Conservation (phyloP, 2,888 invertebrate species). For the Mimumesa dahlbomi region DNA sequence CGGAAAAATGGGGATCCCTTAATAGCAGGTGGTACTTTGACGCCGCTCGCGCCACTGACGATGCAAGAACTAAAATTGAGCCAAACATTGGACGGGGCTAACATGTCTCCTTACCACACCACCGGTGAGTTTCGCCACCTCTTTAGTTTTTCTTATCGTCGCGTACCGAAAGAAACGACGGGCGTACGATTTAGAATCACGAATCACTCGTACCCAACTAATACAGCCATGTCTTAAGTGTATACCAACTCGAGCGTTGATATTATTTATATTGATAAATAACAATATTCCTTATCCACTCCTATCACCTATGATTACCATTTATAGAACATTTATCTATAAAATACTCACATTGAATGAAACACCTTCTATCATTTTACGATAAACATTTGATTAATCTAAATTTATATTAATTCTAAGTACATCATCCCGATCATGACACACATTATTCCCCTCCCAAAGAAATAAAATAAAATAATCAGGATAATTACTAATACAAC, state of each 20-base stretch:
- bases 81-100: conserved; percentile 84
- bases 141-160: conserved; percentile 61
- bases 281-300: background rate
- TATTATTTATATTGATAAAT: background rate
- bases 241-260: conserved; percentile 11
- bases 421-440: too few relatives aligned
- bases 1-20: conserved; percentile 73
- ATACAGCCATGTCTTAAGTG: conserved; percentile 28
- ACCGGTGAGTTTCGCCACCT: conserved; percentile 83
- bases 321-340: too few relatives aligned
- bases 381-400: too few relatives aligned
- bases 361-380: too few relatives aligned
- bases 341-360: too few relatives aligned
- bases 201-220: conserved; percentile 24
- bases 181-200: conserved; percentile 24
- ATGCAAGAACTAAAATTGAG: conserved; percentile 89
- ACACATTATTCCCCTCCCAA: too few relatives aligned
- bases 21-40: conserved; percentile 84
- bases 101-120: conserved; percentile 85
- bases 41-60: conserved; percentile 87
- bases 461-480: too few relatives aligned
- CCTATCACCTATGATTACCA: background rate
- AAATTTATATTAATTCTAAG: too few relatives aligned
- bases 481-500: too few relatives aligned
- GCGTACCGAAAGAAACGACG: conserved; percentile 36